Conservation (phyloP, 2,888 invertebrate species). For the Agriopis leucophaearia region DNA sequence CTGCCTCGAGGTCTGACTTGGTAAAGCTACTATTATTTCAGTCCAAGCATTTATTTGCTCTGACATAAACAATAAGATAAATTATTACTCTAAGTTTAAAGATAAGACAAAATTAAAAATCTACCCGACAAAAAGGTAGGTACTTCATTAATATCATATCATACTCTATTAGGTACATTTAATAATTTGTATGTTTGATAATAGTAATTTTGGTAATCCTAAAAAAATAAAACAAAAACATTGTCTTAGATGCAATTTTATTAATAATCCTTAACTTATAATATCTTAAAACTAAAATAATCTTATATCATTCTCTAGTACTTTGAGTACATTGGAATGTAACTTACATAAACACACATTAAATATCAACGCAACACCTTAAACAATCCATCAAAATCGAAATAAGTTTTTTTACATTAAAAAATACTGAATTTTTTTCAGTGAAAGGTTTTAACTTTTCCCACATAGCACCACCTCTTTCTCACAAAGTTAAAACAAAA, state of each 20-base stretch:
- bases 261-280: background rate
- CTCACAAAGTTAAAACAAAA: background rate
- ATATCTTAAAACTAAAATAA: background rate
- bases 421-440: background rate
- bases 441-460: background rate
- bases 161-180: too few relatives aligned
- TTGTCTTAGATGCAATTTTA: constrained; percentile 3
- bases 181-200: too few relatives aligned
- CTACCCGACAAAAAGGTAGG: too few relatives aligned
- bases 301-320: constrained; percentile 11
- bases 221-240: background rate
- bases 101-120: too few relatives aligned
- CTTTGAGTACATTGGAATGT: constrained; percentile 17
- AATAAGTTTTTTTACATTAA: background rate
- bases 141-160: too few relatives aligned
- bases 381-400: constrained; percentile 6
- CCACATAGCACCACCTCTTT: constrained; percentile 4
- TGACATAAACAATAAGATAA: too few relatives aligned
- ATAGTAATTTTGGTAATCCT: too few relatives aligned
- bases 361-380: background rate
- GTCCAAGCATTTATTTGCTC: too few relatives aligned
- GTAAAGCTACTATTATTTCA: too few relatives aligned
- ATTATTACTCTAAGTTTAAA: too few relatives aligned
- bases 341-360: constrained; percentile 11
- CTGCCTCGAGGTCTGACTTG: too few relatives aligned